phyloP scores from a whole-genome alignment of 2,113 vertebrate genomes.

The Chinchilla lanigera region DNA sequence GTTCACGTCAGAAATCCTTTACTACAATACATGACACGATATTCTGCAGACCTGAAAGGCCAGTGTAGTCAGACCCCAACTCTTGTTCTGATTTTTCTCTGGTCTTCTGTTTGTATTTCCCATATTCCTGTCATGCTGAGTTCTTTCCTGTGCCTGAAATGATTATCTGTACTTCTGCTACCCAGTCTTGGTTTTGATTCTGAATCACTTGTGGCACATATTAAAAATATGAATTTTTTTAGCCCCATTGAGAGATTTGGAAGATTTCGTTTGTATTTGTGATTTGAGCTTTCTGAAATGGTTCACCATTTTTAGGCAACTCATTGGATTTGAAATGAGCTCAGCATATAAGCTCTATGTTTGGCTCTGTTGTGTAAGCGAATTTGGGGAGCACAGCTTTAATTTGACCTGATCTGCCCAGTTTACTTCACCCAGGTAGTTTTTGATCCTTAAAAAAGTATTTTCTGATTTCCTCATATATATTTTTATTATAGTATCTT shows the following conservation, averaged over 20 bases:
- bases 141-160: background rate
- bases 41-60: background rate
- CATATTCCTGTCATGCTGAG: background rate
- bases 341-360: background rate
- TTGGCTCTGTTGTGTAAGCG: background rate
- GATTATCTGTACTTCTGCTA: background rate
- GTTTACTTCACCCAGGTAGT: background rate
- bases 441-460: background rate
- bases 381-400: background rate
- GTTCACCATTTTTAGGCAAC: background rate
- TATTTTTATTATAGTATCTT: too few species aligned
- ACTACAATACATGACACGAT: background rate
- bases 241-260: background rate
- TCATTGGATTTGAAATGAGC: background rate
- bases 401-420: background rate
- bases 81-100: constrained; percentile 33
- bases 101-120: background rate
- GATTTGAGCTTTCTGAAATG: background rate
- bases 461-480: background rate
- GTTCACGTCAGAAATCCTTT: constrained; percentile 22
- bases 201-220: background rate
- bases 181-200: constrained; percentile 2
- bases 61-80: background rate
- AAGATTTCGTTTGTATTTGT: background rate
- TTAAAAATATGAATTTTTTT: background rate